Conservation (phyloP, 2,888 invertebrate genomes). For the Watsonalla cultraria region DNA sequence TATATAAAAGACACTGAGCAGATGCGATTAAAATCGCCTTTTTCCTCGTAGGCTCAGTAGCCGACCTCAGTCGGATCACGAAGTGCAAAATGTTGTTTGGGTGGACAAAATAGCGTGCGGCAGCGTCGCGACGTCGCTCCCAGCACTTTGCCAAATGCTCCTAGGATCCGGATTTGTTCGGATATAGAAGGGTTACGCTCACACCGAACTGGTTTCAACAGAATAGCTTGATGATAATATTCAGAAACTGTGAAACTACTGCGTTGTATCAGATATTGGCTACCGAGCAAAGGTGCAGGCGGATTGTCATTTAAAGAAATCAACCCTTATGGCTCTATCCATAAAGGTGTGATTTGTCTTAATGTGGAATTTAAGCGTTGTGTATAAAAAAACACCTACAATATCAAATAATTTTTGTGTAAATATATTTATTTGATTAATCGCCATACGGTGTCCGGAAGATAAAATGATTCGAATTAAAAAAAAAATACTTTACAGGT, state of each 20-base stretch:
- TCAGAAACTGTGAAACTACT: no score
- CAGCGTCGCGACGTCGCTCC: conserved; percentile 24
- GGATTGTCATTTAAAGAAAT: no score
- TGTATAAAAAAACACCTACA: no score
- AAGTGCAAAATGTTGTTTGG: conserved; percentile 70
- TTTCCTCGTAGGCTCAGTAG: conserved; percentile 11
- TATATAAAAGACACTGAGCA: background rate
- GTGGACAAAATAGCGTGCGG: conserved; percentile 51
- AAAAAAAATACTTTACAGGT: no score
- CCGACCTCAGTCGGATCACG: conserved; percentile 29
- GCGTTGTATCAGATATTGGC: background rate
- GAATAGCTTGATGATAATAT: background rate
- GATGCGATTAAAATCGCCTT: conserved; percentile 12
- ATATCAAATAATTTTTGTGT: no score
- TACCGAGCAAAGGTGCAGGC: no score
- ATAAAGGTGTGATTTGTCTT: no score
- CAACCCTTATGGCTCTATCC: no score
- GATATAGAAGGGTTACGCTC: conserved; percentile 39
- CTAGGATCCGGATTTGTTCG: conserved; percentile 63
- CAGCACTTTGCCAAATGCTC: conserved; percentile 68
- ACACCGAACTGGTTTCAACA: conserved; percentile 27
- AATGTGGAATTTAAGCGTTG: no score
- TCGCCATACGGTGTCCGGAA: no score
- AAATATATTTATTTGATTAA: no score
- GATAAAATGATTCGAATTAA: no score